phyloP scores from a whole-genome alignment of 2,113 vertebrate species.

The Callipepla squamata region DNA sequence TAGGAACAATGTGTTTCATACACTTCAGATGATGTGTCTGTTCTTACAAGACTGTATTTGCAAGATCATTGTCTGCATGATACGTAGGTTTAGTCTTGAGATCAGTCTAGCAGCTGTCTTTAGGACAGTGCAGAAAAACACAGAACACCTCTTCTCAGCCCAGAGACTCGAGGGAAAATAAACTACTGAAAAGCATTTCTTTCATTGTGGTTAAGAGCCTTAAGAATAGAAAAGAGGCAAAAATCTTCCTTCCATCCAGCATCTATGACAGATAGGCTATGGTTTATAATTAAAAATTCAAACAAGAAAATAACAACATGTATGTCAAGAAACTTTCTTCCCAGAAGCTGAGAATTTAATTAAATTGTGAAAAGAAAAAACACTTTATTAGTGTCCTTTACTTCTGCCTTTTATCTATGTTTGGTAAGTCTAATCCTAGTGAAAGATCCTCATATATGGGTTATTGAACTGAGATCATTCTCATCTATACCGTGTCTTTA shows the following conservation, averaged over 20 bases:
- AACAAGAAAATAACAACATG: background rate
- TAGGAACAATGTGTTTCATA: background rate
- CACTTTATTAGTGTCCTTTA: background rate
- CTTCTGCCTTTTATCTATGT: constrained; percentile 10
- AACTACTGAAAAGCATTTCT: background rate
- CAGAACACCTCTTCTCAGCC: background rate
- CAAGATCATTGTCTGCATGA: background rate
- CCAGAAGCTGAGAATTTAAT: background rate
- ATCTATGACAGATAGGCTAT: background rate
- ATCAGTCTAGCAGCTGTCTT: background rate
- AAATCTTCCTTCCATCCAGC: background rate
- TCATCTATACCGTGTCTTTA: background rate
- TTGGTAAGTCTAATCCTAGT: constrained; percentile 11
- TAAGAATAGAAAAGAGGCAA: background rate
- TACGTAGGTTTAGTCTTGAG: background rate
- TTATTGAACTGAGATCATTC: background rate
- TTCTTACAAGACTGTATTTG: background rate
- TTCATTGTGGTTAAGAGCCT: background rate
- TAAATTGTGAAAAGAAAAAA: background rate
- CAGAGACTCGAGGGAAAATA: background rate
- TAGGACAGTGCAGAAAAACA: background rate
- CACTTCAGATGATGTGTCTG: background rate
- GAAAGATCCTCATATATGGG: background rate
- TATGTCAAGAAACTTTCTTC: background rate
- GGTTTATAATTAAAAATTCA: background rate